Evolutionary conservation across 2,797 vertebrate genomes (phyloP).

Genomic region (Sitta carolinensis): DNA sequence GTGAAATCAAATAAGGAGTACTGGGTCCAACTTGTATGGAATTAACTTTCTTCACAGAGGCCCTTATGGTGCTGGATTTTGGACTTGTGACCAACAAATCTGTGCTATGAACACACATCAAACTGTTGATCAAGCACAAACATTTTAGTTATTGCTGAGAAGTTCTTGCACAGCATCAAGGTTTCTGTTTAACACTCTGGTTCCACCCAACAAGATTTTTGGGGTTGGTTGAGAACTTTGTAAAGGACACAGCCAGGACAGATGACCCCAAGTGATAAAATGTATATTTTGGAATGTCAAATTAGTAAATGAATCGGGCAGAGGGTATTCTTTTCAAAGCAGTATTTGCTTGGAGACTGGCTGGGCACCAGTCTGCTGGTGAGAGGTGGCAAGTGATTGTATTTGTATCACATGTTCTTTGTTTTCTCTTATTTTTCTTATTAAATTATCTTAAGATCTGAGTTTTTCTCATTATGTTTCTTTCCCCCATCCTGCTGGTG

Average conservation of each 20-base stretch:
- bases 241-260: neutral
- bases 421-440: neutral
- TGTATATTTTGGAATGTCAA: neutral
- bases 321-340: neutral
- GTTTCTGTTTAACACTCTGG: neutral
- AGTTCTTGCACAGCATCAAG: neutral
- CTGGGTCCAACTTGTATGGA: neutral
- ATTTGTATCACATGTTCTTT: neutral
- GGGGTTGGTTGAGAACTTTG: fast-evolving
- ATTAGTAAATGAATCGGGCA: neutral
- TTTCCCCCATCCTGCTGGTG: neutral
- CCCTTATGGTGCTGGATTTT: neutral
- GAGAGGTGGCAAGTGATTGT: neutral
- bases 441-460: neutral
- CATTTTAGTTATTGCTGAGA: neutral
- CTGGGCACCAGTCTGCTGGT: neutral
- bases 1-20: neutral
- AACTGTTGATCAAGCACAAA: neutral
- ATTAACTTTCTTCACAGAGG: neutral
- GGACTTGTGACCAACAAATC: neutral
- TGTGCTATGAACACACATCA: neutral
- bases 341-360: neutral
- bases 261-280: neutral
- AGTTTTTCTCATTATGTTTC: neutral
- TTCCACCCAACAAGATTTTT: fast-evolving